A percentile compares a stretch with the other conserved stretches of the same genome.
These are phyloP conservation scores for Pediacus dermestoides DNA, from an alignment of 2,888 invertebrate species.

Conservation along the genomic window DNA sequence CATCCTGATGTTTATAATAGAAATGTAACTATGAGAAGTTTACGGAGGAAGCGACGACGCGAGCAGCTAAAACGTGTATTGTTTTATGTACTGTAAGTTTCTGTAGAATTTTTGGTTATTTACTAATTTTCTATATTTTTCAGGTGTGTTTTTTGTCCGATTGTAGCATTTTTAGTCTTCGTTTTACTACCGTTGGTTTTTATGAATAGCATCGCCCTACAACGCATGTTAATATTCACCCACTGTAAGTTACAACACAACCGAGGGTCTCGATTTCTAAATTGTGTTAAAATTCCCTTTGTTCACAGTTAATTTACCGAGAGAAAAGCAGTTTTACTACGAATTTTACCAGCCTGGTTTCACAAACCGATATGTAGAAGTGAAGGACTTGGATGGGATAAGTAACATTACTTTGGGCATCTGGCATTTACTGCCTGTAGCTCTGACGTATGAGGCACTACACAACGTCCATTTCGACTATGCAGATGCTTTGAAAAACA, in stretches of 20 bases:
- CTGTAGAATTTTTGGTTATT: background rate
- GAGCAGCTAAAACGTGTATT: conserved; percentile 12
- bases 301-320: conserved; percentile 32
- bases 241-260: conserved; percentile 61
- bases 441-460: conserved; percentile 53
- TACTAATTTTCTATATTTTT: conserved; percentile 20
- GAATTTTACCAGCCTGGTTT: conserved; percentile 57
- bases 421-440: conserved; percentile 76
- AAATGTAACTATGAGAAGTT: too few species aligned
- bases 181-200: conserved; percentile 67
- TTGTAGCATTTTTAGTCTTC: conserved; percentile 57
- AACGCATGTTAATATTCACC: conserved; percentile 66
- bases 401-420: conserved; percentile 52
- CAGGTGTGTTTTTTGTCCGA: conserved; percentile 22
- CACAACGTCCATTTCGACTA: conserved; percentile 51
- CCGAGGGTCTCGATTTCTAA: background rate
- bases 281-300: too few species aligned
- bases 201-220: conserved; percentile 65
- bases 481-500: conserved; percentile 54
- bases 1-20: too few species aligned
- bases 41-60: too few species aligned
- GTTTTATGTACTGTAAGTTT: conserved; percentile 6
- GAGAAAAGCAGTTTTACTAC: conserved; percentile 28
- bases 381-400: conserved; percentile 37
- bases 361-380: conserved; percentile 66